These are phyloP conservation scores for Chondrilla cf. caribensis DNA, from an alignment of 37 sponge, comb jelly and placozoan genomes.

Conservation along the genomic window DNA sequence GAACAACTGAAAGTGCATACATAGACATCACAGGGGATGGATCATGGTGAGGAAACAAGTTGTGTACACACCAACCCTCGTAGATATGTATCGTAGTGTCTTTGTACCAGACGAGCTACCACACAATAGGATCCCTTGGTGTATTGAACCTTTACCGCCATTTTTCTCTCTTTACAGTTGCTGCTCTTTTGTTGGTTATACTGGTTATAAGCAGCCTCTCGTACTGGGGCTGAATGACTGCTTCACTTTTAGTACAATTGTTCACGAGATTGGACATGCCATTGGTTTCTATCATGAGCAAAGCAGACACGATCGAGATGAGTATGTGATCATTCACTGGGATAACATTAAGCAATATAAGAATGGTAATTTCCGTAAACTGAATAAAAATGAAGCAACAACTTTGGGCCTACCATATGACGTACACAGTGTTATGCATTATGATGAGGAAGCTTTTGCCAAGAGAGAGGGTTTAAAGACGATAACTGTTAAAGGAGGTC, in stretches of 20 bases:
- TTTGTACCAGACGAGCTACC: too few species aligned
- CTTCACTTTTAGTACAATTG: constrained; percentile 16
- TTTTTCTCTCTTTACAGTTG: constrained; percentile 6
- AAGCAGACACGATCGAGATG: constrained; percentile 55
- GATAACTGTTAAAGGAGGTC: not conserved
- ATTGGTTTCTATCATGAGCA: constrained; percentile 73
- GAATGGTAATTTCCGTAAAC: not conserved
- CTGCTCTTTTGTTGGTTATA: constrained; percentile 32
- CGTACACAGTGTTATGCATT: constrained; percentile 5
- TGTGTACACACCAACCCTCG: too few species aligned
- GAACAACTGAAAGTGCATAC: constrained; percentile 30
- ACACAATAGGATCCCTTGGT: too few species aligned
- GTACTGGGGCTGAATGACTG: not conserved
- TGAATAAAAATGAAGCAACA: not conserved
- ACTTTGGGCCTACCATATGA: not conserved
- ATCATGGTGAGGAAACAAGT: constrained; percentile 10
- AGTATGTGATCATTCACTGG: constrained; percentile 26
- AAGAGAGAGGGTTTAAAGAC: not conserved
- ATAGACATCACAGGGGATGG: constrained; percentile 44
- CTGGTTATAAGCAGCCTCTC: not conserved
- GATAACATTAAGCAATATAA: constrained; percentile 27
- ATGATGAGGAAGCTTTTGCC: not conserved
- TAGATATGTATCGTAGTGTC: too few species aligned
- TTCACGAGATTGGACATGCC: constrained; percentile 70
- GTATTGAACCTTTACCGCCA: too few species aligned